Percentiles rank a stretch among this genome's conserved stretches.
Conservation (phyloP, 2,888 invertebrate genomes). For the Trichacis sp. region DNA sequence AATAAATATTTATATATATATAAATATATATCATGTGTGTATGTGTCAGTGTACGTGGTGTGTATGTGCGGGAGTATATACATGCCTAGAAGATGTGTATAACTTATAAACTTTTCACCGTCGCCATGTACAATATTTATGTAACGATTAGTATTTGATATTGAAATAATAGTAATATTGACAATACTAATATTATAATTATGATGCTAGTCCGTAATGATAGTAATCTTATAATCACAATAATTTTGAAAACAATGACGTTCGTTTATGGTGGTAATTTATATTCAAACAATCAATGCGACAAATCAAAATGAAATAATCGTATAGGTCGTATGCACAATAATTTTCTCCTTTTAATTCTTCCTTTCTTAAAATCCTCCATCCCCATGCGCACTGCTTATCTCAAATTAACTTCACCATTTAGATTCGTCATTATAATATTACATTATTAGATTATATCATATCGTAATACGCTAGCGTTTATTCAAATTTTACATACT, state of each 20-base stretch:
- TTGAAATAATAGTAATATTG: conserved; percentile 60
- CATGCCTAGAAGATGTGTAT: conserved; percentile 67
- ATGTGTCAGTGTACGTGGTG: conserved; percentile 42
- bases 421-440: conserved; percentile 70
- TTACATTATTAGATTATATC: conserved; percentile 70
- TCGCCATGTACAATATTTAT: conserved; percentile 63
- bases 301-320: conserved; percentile 46
- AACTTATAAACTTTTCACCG: conserved; percentile 64
- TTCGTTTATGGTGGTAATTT: conserved; percentile 54
- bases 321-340: conserved; percentile 65
- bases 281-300: conserved; percentile 51
- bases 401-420: conserved; percentile 68
- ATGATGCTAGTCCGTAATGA: conserved; percentile 63
- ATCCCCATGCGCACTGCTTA: conserved; percentile 65
- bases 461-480: conserved; percentile 69
- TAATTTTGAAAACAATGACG: conserved; percentile 61
- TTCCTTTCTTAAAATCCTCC: conserved; percentile 54
- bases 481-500: conserved; percentile 70
- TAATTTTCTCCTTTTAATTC: conserved; percentile 58
- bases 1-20: conserved; percentile 44
- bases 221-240: conserved; percentile 66
- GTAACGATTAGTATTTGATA: conserved; percentile 49
- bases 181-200: conserved; percentile 58
- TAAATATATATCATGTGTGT: conserved; percentile 43
- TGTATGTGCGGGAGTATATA: conserved; percentile 58